Conservation (phyloP, 2,797 vertebrate species). For the Molossus molossus region DNA sequence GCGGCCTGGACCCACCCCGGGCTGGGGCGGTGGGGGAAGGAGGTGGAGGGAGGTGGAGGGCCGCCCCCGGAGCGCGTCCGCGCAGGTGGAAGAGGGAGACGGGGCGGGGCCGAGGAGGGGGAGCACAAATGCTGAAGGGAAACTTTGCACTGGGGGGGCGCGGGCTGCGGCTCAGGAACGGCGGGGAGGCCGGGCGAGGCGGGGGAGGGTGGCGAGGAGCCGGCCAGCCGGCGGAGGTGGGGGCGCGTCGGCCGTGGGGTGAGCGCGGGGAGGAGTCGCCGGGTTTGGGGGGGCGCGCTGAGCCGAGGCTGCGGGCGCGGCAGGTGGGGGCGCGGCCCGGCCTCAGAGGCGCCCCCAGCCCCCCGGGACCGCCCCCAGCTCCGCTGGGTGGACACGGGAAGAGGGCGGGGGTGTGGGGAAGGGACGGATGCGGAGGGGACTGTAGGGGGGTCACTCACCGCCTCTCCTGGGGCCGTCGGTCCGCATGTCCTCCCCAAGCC, state of each 20-base stretch:
- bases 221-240: not conserved
- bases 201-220: not conserved
- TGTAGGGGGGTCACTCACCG: constrained; percentile 78
- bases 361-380: constrained; percentile 65
- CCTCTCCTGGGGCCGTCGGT: constrained; percentile 82
- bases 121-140: constrained; percentile 70
- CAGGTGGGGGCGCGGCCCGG: constrained; percentile 82
- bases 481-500: constrained; percentile 80
- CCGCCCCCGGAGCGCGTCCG: constrained; percentile 71
- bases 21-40: not conserved
- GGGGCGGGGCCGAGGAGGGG: constrained; percentile 12
- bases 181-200: not conserved
- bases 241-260: constrained; percentile 55
- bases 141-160: constrained; percentile 76
- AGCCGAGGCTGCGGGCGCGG: constrained; percentile 75
- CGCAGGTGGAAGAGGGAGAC: not conserved
- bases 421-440: constrained; percentile 8
- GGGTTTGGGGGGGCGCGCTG: not conserved
- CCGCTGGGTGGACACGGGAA: not conserved
- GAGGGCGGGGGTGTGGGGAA: constrained; percentile 1
- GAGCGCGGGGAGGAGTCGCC: constrained; percentile 68
- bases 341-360: constrained; percentile 63
- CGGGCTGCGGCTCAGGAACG: constrained; percentile 81
- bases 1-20: constrained; percentile 79
- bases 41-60: not conserved